A percentile compares a stretch with the other conserved stretches of the same genome.
phyloP scores from a whole-genome alignment of 2,113 vertebrate species.

The Epinephelus lanceolatus region DNA sequence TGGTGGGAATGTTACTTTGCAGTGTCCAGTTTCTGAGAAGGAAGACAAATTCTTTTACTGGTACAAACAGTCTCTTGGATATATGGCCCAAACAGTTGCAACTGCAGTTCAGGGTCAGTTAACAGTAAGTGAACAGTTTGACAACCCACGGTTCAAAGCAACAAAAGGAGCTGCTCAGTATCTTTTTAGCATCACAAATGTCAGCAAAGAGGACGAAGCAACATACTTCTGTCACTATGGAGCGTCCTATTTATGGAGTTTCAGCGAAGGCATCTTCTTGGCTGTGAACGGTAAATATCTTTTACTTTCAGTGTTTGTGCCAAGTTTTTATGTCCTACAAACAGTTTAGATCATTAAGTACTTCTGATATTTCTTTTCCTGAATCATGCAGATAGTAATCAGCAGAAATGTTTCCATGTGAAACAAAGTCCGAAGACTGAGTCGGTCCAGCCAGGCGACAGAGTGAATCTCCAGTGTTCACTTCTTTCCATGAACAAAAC shows the following conservation, averaged over 20 bases:
- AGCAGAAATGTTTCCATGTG: background rate
- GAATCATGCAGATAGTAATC: background rate
- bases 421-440: background rate
- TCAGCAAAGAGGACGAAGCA: slow-evolving; percentile 45
- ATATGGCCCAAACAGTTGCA: background rate
- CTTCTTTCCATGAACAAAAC: background rate
- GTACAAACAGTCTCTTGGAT: slow-evolving; percentile 43
- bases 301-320: background rate
- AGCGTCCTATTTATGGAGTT: rapidly evolving
- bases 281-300: slow-evolving; percentile 23
- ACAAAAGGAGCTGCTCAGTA: background rate
- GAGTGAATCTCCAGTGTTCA: background rate
- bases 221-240: slow-evolving; percentile 32
- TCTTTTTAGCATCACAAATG: slow-evolving; percentile 3
- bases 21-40: background rate
- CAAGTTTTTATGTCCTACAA: background rate
- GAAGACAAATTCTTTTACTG: background rate
- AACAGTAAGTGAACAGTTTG: background rate
- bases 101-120: no score
- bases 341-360: background rate
- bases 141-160: background rate
- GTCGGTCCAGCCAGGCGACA: background rate
- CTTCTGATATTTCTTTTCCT: background rate
- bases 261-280: background rate
- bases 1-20: slow-evolving; percentile 25